Evolutionary conservation across 2,888 invertebrate genomes (phyloP), one percentile per base, ranked within the genome.

Genomic region (Geotrupes spiniger): DNA sequence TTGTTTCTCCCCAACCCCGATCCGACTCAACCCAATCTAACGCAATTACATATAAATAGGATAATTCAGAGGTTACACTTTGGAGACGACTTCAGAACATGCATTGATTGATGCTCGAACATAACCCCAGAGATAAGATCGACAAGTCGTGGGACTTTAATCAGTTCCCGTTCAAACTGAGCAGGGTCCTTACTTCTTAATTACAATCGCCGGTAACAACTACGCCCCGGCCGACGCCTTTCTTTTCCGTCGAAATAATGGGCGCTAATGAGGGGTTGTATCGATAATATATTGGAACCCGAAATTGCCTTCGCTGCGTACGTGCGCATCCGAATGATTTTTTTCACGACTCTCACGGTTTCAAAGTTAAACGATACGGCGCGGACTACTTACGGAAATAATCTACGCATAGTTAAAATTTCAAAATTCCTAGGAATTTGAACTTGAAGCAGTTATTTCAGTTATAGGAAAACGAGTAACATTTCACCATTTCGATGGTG

Each of bases 261-360:
- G 14, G n/a, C 14, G 2, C 33, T 33, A 33, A 33, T 33, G n/a
- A 33, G n/a, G 11, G 33, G 33, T 33, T 33, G 33, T 14, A 33
- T 33, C 33, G 33, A 33, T 33, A 33, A 33, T 33, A 15, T 33
- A 33, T 33, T 33, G 33, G 15, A 33, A 33, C 33, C 21, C 6
- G 33, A 12, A n/a, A 12, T 33, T 15, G 8, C 14, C 11, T 12
- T 33, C 10, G 8, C 33, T 33, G 14, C 6, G 4, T n/a, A n/a
- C n/a, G n/a, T n/a, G n/a, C n/a, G n/a, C n/a, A n/a, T 21, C 6
- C 3, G 21, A 21, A 21, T 6, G 21, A 4, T 21, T n/a, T n/a
- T 15, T 12, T 33, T 8, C 9, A 9, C 11, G 33, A 8, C 11
- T 33, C 33, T 15, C 33, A 33, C 33, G 33, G n/a, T 33, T 10